Percentiles rank a stretch among this genome's conserved stretches.
phyloP scores from a whole-genome alignment of 2,113 vertebrate species.

The Eubucco bourcierii region DNA sequence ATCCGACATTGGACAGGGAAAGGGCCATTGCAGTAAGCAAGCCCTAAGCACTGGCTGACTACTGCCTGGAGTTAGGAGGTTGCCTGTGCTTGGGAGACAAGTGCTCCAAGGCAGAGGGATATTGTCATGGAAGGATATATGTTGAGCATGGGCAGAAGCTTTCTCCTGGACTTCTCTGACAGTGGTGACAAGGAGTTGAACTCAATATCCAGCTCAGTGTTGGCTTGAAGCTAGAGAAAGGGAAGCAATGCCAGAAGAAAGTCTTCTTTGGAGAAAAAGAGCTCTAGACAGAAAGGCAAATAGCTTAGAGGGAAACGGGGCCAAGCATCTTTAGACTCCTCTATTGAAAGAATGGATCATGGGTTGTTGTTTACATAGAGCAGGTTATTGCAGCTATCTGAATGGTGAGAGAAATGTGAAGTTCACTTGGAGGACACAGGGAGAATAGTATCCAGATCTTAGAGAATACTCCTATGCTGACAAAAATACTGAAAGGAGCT shows the following conservation, averaged over 20 bases:
- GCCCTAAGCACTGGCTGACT: neutral
- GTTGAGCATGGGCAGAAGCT: neutral
- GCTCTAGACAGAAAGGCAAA: constrained; percentile 5
- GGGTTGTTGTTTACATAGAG: neutral
- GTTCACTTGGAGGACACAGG: neutral
- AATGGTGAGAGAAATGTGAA: neutral
- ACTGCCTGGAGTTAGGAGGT: neutral
- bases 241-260: neutral
- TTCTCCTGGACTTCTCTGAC: neutral
- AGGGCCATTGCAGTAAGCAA: neutral
- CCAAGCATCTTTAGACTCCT: neutral
- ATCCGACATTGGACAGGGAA: neutral
- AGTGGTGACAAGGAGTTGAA: neutral
- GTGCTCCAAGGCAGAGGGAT: neutral
- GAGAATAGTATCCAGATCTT: neutral
- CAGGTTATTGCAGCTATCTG: neutral
- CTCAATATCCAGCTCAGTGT: neutral
- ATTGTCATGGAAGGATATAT: neutral
- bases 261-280: neutral
- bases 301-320: neutral
- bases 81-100: neutral
- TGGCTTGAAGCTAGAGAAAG: neutral
- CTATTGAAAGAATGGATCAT: neutral
- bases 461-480: neutral
- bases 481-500: neutral